These are phyloP conservation scores for Lasius fuliginosus DNA, from an alignment of 2,888 invertebrate species.

Conservation along the genomic window DNA sequence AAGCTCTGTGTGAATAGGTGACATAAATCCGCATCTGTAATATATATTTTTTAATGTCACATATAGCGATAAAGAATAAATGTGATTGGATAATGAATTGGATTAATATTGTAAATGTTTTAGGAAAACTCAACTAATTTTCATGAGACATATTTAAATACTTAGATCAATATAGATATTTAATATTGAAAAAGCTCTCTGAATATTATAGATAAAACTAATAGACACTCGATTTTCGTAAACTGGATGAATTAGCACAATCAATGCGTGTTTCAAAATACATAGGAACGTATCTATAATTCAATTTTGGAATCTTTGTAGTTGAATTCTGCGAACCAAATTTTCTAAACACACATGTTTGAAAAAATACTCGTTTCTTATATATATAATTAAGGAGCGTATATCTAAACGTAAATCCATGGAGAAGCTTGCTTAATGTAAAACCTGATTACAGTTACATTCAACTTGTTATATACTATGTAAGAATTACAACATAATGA, in stretches of 20 bases:
- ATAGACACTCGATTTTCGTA: background rate
- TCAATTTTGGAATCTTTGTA: background rate
- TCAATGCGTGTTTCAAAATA: background rate
- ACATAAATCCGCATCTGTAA: slow-evolving; percentile 95
- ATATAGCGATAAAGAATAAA: background rate
- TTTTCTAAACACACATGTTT: background rate
- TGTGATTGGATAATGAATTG: background rate
- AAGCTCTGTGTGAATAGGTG: slow-evolving; percentile 93
- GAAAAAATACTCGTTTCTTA: background rate
- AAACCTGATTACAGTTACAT: background rate
- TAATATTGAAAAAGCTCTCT: background rate
- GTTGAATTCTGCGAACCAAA: background rate
- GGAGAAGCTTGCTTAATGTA: background rate
- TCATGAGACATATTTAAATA: background rate
- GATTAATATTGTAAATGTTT: slow-evolving; percentile 5
- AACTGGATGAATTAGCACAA: background rate
- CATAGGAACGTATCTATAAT: too few species aligned
- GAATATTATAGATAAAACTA: background rate
- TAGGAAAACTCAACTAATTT: background rate
- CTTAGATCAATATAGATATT: background rate
- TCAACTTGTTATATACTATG: background rate
- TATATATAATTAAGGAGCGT: background rate
- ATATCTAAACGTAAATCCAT: background rate
- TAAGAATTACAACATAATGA: background rate
- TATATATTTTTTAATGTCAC: slow-evolving; percentile 22